phyloP scores from a whole-genome alignment of 1,140 invertebrate species.

The Tribolium castaneum region DNA sequence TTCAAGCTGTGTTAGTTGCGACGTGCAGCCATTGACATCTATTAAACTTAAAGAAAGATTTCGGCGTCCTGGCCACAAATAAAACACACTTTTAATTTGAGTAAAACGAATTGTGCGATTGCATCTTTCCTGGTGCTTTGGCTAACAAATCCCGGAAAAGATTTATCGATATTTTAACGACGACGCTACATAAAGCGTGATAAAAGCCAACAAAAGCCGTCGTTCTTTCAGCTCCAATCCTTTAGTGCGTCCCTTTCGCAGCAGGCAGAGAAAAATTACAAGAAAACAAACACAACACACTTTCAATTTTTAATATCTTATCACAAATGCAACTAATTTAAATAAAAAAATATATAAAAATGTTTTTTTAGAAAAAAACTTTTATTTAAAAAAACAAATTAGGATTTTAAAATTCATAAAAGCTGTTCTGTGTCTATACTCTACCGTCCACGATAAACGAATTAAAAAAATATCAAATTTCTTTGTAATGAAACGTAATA shows the following conservation, averaged over 20 bases:
- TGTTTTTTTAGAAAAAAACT: no score
- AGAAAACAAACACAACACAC: neutral
- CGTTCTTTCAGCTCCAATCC: constrained; percentile 5
- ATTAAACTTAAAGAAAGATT: constrained; percentile 17
- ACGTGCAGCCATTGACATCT: constrained; percentile 6
- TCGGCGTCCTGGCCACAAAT: constrained; percentile 1
- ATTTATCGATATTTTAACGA: constrained; percentile 26
- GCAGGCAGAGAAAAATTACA: neutral
- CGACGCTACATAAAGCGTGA: neutral
- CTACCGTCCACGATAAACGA: no score
- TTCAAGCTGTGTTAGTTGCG: constrained; percentile 19
- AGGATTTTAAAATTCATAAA: no score
- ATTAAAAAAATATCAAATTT: no score
- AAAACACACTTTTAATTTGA: neutral
- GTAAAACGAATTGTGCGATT: neutral
- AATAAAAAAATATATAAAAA: no score
- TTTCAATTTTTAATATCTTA: neutral
- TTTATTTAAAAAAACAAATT: no score
- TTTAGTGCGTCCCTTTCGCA: neutral
- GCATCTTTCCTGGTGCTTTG: constrained; percentile 2
- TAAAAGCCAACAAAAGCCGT: constrained; percentile 11
- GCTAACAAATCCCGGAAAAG: constrained; percentile 6
- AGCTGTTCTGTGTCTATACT: no score
- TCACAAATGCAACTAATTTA: neutral
- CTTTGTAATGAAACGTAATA: no score